A percentile compares a stretch with the other conserved stretches of the same genome.
These are phyloP conservation scores for Rhizoglyphus robini DNA, from an alignment of 1,140 invertebrate genomes.

Conservation along the genomic window DNA sequence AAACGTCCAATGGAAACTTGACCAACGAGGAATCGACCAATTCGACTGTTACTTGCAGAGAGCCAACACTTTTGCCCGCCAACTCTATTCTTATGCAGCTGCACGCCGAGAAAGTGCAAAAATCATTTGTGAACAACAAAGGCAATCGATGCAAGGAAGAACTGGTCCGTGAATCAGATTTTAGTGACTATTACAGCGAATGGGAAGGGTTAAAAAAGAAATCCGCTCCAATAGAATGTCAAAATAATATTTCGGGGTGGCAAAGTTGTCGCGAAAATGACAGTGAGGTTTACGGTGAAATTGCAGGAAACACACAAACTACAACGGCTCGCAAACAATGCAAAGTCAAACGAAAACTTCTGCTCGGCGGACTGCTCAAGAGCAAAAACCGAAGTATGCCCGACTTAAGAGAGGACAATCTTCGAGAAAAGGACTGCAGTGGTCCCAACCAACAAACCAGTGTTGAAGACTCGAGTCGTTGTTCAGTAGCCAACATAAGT, in stretches of 20 bases:
- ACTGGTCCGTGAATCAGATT: slow-evolving; percentile 23
- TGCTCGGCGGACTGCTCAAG: slow-evolving; percentile 74
- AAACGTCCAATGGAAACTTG: slow-evolving; percentile 4
- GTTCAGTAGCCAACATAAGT: slow-evolving; percentile 20
- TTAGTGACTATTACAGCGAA: slow-evolving; percentile 28
- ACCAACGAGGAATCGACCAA: not conserved
- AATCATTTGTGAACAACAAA: not conserved
- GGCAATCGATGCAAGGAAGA: not conserved
- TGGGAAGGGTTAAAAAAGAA: slow-evolving; percentile 26
- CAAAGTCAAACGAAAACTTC: slow-evolving; percentile 61
- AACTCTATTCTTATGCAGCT: not conserved
- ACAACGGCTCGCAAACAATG: slow-evolving; percentile 65
- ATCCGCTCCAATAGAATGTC: not conserved
- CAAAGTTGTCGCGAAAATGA: slow-evolving; percentile 37
- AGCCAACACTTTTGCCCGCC: not conserved
- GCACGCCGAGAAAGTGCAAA: not conserved
- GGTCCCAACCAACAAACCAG: slow-evolving; percentile 24
- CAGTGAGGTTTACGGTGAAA: slow-evolving; percentile 11
- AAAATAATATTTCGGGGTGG: slow-evolving; percentile 23
- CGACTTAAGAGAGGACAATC: slow-evolving; percentile 53
- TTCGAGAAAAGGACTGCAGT: not conserved
- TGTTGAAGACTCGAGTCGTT: slow-evolving; percentile 19
- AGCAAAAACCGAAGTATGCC: slow-evolving; percentile 81
- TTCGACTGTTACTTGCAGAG: not conserved
- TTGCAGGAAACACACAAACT: slow-evolving; percentile 27